Evolutionary conservation across 2,888 invertebrate species (phyloP), one percentile per base, ranked within the genome.

Genomic region (Nineta flava): DNA sequence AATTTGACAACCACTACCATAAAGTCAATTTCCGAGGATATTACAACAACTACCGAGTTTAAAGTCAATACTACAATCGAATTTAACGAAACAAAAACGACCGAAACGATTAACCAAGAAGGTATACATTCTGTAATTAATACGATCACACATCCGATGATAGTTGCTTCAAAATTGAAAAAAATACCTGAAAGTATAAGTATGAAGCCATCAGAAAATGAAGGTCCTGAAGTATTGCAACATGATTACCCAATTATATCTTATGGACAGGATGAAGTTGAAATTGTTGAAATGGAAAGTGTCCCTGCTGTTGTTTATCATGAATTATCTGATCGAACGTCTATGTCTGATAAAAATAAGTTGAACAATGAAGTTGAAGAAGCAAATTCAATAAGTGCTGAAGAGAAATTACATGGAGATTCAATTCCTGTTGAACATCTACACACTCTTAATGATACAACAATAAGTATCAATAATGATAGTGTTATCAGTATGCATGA

Each of bases 181-280:
- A 43, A 12, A 35, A 21, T 53, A 44, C 50, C 51, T 10, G 57
- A 57, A 53, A 57, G 55, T 49, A 54, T 55, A 34, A 58, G 56
- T 47, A 56, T 55, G 55, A 58, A 58, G 50, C 53, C 56, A 15
- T 55, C 57, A 9, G 52, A 55, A 31, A 42, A 50, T 31, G 57
- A 61, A 51, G 59, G 58, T 48, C 59, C 61, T 16, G 67, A 69
- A 53, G 60, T 63, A 26, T 41, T 55, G 9, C 56, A 55, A 38
- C 56, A 53, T 34, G 57, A 57, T 44, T 51, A 55, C 50, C 54
- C 57, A 10, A 56, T 65, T 34, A 63, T 63, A 55, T 58, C 63
- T 13, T 67, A 69, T 55, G 66, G 64, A n/a, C 62, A 63, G 35
- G 69, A 67, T 38, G 68, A 69, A 35, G 58, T 71, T 5, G 67